Percentiles rank a stretch among this genome's conserved stretches.
phyloP scores from a whole-genome alignment of 2,888 invertebrate species.

The Epiblema foenella region DNA sequence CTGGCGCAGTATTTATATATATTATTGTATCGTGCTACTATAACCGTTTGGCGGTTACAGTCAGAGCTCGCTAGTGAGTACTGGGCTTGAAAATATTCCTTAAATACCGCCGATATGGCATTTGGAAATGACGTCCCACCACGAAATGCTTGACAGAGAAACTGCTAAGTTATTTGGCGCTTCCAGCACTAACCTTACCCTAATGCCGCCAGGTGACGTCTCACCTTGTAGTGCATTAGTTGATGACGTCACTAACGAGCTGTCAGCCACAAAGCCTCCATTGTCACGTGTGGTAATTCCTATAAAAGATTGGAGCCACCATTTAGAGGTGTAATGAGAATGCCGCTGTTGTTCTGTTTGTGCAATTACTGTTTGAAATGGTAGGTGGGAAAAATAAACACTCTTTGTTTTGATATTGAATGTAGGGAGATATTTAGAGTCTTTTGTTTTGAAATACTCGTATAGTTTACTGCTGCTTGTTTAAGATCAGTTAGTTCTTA shows the following conservation, averaged over 20 bases:
- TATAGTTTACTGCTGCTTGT: too few relatives aligned
- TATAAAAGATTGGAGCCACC: constrained; percentile 43
- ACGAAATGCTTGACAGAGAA: background rate
- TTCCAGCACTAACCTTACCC: constrained; percentile 20
- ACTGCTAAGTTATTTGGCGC: constrained; percentile 4
- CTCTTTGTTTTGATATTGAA: background rate
- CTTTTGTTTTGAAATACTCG: background rate
- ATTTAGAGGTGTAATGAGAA: constrained; percentile 43
- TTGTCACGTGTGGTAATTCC: constrained; percentile 44
- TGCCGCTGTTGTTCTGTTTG: constrained; percentile 39
- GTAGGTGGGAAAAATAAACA: constrained; percentile 17
- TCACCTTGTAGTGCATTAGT: constrained; percentile 45
- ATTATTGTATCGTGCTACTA: too few relatives aligned
- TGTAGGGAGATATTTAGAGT: background rate
- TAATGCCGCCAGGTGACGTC: constrained; percentile 13
- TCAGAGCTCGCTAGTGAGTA: too few relatives aligned
- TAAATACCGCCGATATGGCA: too few relatives aligned
- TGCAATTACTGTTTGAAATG: constrained; percentile 29
- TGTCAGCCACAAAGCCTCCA: constrained; percentile 28
- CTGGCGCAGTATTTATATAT: too few relatives aligned
- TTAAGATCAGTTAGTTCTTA: too few relatives aligned
- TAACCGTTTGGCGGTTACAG: too few relatives aligned
- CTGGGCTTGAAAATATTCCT: too few relatives aligned
- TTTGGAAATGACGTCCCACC: too few relatives aligned
- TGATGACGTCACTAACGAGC: constrained; percentile 45